Conservation (phyloP, 2,113 vertebrate species). For the Catharus bicknelli region DNA sequence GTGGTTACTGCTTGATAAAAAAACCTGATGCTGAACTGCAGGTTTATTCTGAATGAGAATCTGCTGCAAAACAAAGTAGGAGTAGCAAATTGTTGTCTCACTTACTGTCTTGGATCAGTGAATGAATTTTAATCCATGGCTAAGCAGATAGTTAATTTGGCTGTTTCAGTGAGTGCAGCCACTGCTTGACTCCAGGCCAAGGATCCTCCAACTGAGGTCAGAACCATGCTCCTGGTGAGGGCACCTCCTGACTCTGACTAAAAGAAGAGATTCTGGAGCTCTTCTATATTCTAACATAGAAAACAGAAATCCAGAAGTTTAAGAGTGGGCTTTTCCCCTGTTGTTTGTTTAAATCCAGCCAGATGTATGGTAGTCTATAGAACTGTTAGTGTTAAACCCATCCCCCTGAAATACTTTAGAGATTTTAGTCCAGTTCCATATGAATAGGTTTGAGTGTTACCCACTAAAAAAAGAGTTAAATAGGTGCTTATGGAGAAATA, state of each 20-base stretch:
- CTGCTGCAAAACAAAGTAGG: not conserved
- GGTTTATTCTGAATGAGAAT: not conserved
- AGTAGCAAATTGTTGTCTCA: slow-evolving; percentile 4
- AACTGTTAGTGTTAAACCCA: not conserved
- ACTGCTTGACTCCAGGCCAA: slow-evolving; percentile 20
- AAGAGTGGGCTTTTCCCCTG: not conserved
- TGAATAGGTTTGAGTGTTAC: not conserved
- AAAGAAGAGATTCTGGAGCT: not conserved
- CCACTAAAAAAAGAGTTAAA: not conserved
- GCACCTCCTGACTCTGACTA: not conserved
- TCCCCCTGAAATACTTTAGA: not conserved
- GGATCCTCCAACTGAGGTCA: not conserved
- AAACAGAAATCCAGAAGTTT: not conserved
- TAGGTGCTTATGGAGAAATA: not conserved
- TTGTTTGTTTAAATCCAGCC: not conserved
- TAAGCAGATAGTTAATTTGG: slow-evolving; percentile 37
- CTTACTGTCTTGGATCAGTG: slow-evolving; percentile 25
- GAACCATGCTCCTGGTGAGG: not conserved
- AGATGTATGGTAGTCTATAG: not conserved
- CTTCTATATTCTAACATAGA: not conserved
- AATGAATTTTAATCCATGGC: slow-evolving; percentile 21
- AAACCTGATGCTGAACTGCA: not conserved
- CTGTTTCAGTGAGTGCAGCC: not conserved
- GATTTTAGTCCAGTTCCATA: not conserved
- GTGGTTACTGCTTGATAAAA: not conserved